Evolutionary conservation across 1,140 invertebrate species (phyloP), one percentile per base, ranked within the genome.

Genomic region (Pachypsylla venusta): DNA sequence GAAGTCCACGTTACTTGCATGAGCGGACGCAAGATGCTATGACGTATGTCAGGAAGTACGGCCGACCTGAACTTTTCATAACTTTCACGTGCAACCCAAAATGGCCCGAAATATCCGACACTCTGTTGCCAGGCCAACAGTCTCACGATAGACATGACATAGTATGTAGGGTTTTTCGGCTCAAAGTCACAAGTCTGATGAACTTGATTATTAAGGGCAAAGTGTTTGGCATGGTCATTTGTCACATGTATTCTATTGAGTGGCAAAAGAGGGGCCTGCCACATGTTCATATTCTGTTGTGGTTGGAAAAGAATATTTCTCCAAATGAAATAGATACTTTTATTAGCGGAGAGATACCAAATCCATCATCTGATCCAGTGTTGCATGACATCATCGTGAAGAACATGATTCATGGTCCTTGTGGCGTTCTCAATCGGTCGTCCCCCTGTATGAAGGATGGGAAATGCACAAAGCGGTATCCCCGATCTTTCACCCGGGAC

Each of bases 361-460:
- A 78, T 73, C 40, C 48, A 48, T 28, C 63, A 42, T 65, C 26
- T 53, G 71, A 79, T 68, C 70, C 66, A 61, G 20, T 60, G 25
- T 62, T 77, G 28, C 68, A 66, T 70, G 68, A 71, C 30, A 66
- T 71, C 61, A 66, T 76, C 35, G 71, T 53, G 2, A 71, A 56
- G 59, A 70, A 74, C 59, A 76, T 77, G 76, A 74, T 77, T 61
- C 76, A 79, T 71, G 76, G 76, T 24, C 76, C 75, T 56, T 79
- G 75, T 67, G 76, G 74, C 27, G 14, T 27, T 26, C 53, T 72
- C 0, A 78, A 78, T 63, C 61, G 2, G 14, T 64, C 66, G 57
- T 76, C 72, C 58, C 74, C 72, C 12, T 77, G 76, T 67, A 76
- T 76, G 74, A 58, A 56, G 30, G 68, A 75, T 61, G 70, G 69